Percentiles rank a stretch among this genome's conserved stretches.
These are phyloP conservation scores for Silvanus unidentatus DNA, from an alignment of 2,888 invertebrate genomes.

Conservation along the genomic window DNA sequence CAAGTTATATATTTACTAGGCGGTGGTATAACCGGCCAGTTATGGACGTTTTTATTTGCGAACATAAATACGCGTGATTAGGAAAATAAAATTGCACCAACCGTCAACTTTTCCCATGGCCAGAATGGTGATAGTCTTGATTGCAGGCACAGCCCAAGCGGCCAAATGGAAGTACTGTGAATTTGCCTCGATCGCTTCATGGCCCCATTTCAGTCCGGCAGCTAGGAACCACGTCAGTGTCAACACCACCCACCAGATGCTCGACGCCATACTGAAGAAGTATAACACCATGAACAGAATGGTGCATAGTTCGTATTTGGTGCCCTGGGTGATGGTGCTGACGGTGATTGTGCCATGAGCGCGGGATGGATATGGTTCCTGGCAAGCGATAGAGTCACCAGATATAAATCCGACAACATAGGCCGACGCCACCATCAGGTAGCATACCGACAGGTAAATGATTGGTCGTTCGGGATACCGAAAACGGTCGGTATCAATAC, in stretches of 20 bases:
- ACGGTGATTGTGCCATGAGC: slow-evolving; percentile 64
- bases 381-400: slow-evolving; percentile 76
- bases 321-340: slow-evolving; percentile 83
- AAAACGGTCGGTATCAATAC: slow-evolving; percentile 92
- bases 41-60: too few species aligned
- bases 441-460: slow-evolving; percentile 93
- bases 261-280: slow-evolving; percentile 94
- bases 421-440: slow-evolving; percentile 87
- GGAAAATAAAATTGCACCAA: too few species aligned
- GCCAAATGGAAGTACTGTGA: slow-evolving; percentile 95
- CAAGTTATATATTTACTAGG: too few species aligned
- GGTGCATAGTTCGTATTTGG: slow-evolving; percentile 78
- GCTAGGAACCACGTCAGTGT: slow-evolving; percentile 96
- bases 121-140: slow-evolving; percentile 90
- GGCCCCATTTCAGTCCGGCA: slow-evolving; percentile 95
- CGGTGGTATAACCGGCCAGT: too few species aligned
- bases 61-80: too few species aligned
- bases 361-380: slow-evolving; percentile 71
- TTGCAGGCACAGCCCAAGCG: slow-evolving; percentile 96
- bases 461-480: slow-evolving; percentile 97
- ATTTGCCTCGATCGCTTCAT: slow-evolving; percentile 95
- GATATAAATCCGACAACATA: slow-evolving; percentile 83
- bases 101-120: slow-evolving; percentile 96
- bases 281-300: slow-evolving; percentile 93
- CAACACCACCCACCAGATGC: slow-evolving; percentile 96